Percentiles rank a stretch among this genome's conserved stretches.
These are phyloP conservation scores for Himalopsyche phryganea DNA, from an alignment of 1,140 invertebrate species.

Conservation along the genomic window DNA sequence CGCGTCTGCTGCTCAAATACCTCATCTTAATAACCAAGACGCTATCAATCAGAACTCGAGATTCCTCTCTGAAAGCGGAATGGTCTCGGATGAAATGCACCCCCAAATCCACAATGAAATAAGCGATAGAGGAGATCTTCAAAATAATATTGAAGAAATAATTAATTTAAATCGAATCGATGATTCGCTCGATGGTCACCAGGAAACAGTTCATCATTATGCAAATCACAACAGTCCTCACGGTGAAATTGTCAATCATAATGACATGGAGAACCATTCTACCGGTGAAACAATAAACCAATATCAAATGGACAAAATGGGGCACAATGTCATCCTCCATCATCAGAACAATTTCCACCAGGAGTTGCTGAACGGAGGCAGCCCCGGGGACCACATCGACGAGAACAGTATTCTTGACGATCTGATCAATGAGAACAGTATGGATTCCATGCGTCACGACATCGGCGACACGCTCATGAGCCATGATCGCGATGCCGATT, in stretches of 20 bases:
- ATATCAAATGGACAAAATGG: conserved; percentile 8
- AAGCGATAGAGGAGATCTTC: conserved; percentile 10
- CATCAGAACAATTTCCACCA: conserved; percentile 16
- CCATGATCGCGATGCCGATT: conserved; percentile 15
- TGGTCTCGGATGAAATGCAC: conserved; percentile 28
- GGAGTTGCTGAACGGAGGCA: conserved; percentile 21
- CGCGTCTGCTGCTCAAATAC: conserved; percentile 67
- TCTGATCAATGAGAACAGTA: conserved; percentile 43
- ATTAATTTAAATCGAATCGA: conserved; percentile 28
- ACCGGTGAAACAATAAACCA: no score
- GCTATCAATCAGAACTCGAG: conserved; percentile 36
- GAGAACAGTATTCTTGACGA: conserved; percentile 37
- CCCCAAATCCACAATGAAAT: conserved; percentile 38
- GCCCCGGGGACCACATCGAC: conserved; percentile 15
- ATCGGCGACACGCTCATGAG: conserved; percentile 36
- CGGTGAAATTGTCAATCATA: conserved; percentile 23
- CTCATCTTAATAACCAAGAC: conserved; percentile 26
- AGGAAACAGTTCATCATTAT: conserved; percentile 20
- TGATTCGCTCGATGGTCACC: conserved; percentile 12
- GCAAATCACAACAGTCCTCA: conserved; percentile 24
- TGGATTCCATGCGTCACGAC: conserved; percentile 40
- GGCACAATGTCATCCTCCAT: conserved; percentile 3
- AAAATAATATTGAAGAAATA: conserved; percentile 22
- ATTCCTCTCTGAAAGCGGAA: conserved; percentile 16
- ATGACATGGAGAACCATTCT: conserved; percentile 10